Evolutionary conservation across 2,888 invertebrate species (phyloP), one percentile per base, ranked within the genome.

Genomic region (Eulithis prunata): DNA sequence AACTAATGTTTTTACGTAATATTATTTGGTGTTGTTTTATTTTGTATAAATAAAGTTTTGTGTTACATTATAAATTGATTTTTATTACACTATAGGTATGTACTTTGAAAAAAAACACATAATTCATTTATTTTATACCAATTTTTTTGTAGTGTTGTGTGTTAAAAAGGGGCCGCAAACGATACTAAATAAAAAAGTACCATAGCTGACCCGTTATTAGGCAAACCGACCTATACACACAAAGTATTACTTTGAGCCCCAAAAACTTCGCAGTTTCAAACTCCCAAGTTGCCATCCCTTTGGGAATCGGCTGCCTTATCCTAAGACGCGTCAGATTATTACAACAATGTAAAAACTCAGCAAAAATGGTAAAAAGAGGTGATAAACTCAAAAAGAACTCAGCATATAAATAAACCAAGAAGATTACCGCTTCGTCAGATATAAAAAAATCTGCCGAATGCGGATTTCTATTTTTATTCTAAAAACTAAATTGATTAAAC

Each of bases 41-140:
- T 41, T 54, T 21, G n/a, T 60, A 49, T 45, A 8, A 64, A 65
- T 65, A 65, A 65, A 65, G 53, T 53, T 12, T 60, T 57, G 52
- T 61, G 46, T 65, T 57, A 60, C 51, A 41, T 41, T 41, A 41
- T 13, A 53, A 59, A 12, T 11, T 21, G 12, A 10, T 52, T 46
- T 38, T 57, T 53, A 36, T 14, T 46, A n/a, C 41, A 41, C 6
- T 32, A 32, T 32, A 32, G 32, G 32, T 38, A 38, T 2, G 38
- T 38, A 7, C 38, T 38, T 38, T 38, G 38, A 21, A 21, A 7
- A 38, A 38, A 38, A 38, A 3, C 8, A 38, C 0, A 38, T 38
- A 38, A 38, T 38, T 38, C 8, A 38, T 38, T 38, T 38, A 38
- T 38, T 38, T 21, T 21, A 21, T 21, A 38, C 38, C 38, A 38